Percentiles rank a stretch among this genome's conserved stretches.
Evolutionary conservation across 2,888 invertebrate genomes (phyloP).

Genomic region (Auanema sp.): DNA sequence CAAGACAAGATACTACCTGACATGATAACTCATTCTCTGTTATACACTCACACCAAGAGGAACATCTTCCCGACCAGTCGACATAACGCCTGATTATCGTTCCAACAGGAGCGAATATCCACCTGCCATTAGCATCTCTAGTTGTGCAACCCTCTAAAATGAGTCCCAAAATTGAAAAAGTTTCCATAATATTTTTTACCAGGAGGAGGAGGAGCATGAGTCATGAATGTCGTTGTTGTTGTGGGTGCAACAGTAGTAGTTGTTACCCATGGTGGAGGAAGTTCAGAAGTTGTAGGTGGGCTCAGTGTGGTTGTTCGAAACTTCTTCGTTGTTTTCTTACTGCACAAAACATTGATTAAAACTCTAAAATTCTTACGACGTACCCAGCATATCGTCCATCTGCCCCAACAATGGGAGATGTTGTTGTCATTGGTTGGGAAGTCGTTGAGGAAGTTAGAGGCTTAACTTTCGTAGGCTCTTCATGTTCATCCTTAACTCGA

Average conservation of each 20-base stretch:
- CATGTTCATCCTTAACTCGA: no score
- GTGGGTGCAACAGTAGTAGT: conserved; percentile 29
- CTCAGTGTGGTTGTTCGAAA: conserved; percentile 4
- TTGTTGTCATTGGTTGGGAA: not conserved
- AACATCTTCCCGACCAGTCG: conserved; percentile 57
- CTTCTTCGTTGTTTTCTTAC: conserved; percentile 8
- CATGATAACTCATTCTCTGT: conserved; percentile 46
- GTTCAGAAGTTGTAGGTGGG: conserved; percentile 23
- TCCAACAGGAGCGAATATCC: conserved; percentile 36
- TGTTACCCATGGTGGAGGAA: conserved; percentile 39
- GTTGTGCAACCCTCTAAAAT: conserved; percentile 30
- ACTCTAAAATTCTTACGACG: no score
- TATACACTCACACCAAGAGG: conserved; percentile 58
- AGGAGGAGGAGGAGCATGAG: conserved; percentile 35
- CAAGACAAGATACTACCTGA: conserved; percentile 47
- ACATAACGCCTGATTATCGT: conserved; percentile 38
- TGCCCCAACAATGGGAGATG: not conserved
- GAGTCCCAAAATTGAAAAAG: not conserved
- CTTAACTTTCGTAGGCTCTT: no score
- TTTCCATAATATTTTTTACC: not conserved
- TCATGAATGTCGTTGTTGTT: conserved; percentile 38
- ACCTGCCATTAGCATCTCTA: conserved; percentile 38
- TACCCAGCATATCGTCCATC: not conserved
- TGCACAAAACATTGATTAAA: not conserved
- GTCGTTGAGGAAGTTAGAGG: not conserved